phyloP scores from a whole-genome alignment of 2,797 vertebrate species.

The Acrocephalus scirpaceus region DNA sequence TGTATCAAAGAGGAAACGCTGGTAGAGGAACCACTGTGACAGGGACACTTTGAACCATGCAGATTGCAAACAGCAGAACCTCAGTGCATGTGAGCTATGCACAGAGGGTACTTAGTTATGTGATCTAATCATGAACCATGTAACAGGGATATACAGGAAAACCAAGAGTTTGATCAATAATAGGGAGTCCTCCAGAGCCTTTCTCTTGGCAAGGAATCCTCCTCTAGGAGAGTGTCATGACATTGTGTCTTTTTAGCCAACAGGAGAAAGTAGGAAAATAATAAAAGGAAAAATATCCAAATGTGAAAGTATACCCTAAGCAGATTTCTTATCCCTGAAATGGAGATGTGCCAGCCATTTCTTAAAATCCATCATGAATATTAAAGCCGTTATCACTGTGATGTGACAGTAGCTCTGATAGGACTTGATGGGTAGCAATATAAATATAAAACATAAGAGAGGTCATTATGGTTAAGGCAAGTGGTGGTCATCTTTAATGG shows the following conservation, averaged over 20 bases:
- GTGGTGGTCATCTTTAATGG: background rate
- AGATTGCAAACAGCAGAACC: background rate
- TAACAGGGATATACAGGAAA: background rate
- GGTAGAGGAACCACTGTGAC: background rate
- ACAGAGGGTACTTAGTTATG: background rate
- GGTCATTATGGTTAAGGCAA: background rate
- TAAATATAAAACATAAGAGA: background rate
- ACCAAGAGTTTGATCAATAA: background rate
- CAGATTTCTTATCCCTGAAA: slow-evolving; percentile 8
- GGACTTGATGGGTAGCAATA: background rate
- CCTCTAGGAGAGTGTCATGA: background rate
- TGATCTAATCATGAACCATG: background rate
- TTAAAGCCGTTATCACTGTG: background rate
- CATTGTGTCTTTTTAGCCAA: background rate
- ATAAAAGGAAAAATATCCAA: background rate
- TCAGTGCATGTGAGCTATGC: background rate
- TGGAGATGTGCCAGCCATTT: background rate
- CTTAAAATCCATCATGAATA: background rate
- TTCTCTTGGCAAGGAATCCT: background rate
- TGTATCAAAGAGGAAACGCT: background rate
- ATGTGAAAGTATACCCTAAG: background rate
- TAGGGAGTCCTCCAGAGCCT: background rate
- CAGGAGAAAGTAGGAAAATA: background rate
- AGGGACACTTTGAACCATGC: background rate
- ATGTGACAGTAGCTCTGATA: slow-evolving; percentile 3